These are phyloP conservation scores for Hyphantria cunea DNA, from an alignment of 1,140 invertebrate genomes.

Conservation along the genomic window DNA sequence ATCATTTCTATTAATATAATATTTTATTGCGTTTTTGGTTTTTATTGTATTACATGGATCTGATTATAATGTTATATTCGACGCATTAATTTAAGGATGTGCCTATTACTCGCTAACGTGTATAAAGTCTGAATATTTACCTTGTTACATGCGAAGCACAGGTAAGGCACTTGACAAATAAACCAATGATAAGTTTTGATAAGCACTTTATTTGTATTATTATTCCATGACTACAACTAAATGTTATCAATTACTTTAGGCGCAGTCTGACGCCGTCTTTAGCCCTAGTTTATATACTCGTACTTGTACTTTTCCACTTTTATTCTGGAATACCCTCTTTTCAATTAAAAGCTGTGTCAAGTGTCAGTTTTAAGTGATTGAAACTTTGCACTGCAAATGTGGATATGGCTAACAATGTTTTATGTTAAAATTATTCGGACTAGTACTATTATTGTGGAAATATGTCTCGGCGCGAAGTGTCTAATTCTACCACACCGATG, in stretches of 20 bases:
- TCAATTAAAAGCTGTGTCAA: constrained; percentile 9
- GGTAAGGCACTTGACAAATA: constrained; percentile 54
- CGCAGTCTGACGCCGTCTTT: constrained; percentile 26
- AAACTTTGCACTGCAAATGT: constrained; percentile 45
- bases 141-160: constrained; percentile 33
- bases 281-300: background rate
- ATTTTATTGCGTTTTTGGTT: too few relatives aligned
- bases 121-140: too few relatives aligned
- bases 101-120: too few relatives aligned
- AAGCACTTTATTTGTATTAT: constrained; percentile 61
- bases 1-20: too few relatives aligned
- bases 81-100: too few relatives aligned
- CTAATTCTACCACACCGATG: constrained; percentile 41
- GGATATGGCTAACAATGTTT: constrained; percentile 50
- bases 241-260: constrained; percentile 61
- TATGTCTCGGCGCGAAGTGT: constrained; percentile 40
- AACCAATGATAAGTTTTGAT: constrained; percentile 69
- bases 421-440: constrained; percentile 38
- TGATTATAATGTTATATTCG: too few relatives aligned
- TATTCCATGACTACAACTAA: constrained; percentile 65
- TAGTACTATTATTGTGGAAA: constrained; percentile 37
- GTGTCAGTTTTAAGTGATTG: too few relatives aligned
- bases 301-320: constrained; percentile 2
- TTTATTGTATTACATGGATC: too few relatives aligned
- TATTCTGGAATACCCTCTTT: constrained; percentile 6